phyloP scores from a whole-genome alignment of 2,113 vertebrate genomes.

The Gymnarchus niloticus region DNA sequence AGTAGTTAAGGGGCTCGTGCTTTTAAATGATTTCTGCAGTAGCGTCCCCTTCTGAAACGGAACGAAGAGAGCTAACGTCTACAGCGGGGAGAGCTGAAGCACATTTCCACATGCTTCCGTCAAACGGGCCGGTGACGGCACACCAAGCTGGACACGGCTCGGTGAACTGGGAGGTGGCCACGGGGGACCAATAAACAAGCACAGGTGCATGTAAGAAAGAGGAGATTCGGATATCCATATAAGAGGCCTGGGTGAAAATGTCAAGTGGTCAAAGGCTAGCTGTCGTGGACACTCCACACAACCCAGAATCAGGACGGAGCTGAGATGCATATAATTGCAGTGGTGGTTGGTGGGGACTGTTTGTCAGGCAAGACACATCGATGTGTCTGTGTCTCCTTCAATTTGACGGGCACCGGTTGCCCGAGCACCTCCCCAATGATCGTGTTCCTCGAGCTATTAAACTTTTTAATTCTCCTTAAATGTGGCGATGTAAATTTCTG shows the following conservation, averaged over 20 bases:
- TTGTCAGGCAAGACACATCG: neutral
- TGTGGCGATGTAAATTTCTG: too few relatives aligned
- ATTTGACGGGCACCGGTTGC: neutral
- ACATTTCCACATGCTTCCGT: neutral
- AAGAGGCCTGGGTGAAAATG: neutral
- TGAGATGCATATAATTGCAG: neutral
- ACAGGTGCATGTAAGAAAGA: too few relatives aligned
- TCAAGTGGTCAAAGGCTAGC: neutral
- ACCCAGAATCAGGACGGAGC: neutral
- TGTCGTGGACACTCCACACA: neutral
- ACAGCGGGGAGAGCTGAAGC: neutral
- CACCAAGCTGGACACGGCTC: neutral
- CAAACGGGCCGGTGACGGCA: neutral
- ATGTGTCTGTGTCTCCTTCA: neutral
- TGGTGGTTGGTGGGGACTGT: neutral
- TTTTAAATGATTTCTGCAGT: neutral
- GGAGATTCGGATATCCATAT: neutral
- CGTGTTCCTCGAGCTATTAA: neutral
- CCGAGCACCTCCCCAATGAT: neutral
- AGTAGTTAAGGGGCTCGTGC: neutral
- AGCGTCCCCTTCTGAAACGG: neutral
- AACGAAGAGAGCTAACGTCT: neutral
- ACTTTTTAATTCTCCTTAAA: neutral
- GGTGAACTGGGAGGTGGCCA: neutral
- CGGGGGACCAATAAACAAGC: neutral